Conservation (phyloP, 1,140 invertebrate genomes). For the Drosophila athabasca region DNA sequence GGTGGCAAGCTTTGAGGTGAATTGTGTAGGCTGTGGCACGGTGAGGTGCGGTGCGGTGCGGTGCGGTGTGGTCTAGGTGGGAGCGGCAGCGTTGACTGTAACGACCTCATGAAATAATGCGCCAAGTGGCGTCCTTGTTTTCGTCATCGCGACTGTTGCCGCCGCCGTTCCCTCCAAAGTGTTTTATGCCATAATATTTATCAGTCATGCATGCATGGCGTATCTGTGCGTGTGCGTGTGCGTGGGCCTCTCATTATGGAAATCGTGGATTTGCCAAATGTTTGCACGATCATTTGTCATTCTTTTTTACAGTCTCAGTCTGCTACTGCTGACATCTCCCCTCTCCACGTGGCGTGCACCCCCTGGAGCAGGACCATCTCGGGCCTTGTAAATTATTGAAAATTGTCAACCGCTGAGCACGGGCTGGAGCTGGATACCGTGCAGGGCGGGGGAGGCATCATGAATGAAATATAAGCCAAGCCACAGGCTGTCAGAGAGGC, state of each 20-base stretch:
- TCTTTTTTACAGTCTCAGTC: conserved; percentile 71
- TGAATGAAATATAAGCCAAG: conserved; percentile 75
- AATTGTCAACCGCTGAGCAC: conserved; percentile 32
- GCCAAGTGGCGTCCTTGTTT: conserved; percentile 67
- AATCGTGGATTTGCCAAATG: conserved; percentile 81
- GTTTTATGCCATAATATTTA: conserved; percentile 83
- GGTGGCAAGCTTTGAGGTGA: conserved; percentile 16
- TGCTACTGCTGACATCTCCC: conserved; percentile 28
- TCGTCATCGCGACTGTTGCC: conserved; percentile 16
- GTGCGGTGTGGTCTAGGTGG: background rate
- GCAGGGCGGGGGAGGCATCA: conserved; percentile 37
- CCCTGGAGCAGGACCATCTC: background rate
- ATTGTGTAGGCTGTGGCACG: background rate
- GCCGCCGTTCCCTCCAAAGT: conserved; percentile 53
- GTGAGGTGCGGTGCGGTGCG: background rate
- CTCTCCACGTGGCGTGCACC: conserved; percentile 12
- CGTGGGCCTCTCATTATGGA: conserved; percentile 71
- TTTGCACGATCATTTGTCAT: conserved; percentile 82
- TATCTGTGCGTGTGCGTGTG: conserved; percentile 17
- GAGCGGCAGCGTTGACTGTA: conserved; percentile 59
- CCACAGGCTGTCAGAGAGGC: conserved; percentile 64
- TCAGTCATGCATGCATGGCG: conserved; percentile 20
- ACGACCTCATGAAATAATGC: conserved; percentile 82
- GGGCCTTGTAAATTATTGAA: conserved; percentile 69
- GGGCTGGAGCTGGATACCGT: no score